Evolutionary conservation across 2,888 invertebrate genomes (phyloP).

Genomic region (Amiota mariae): DNA sequence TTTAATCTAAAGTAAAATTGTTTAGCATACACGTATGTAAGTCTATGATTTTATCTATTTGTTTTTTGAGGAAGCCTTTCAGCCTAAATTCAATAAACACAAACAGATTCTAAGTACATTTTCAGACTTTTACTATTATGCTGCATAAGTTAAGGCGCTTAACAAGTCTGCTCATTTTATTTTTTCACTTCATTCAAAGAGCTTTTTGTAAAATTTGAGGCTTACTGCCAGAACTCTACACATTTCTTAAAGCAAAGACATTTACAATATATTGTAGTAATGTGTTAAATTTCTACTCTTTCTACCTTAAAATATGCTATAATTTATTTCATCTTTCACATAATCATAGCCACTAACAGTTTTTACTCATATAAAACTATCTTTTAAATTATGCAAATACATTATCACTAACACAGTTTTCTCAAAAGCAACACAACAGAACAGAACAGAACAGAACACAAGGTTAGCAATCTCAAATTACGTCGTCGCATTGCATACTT

Average conservation of each 20-base stretch:
- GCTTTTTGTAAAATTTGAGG: neutral
- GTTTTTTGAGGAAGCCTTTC: too few species aligned
- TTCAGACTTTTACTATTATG: slow-evolving; percentile 31
- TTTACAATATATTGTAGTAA: too few species aligned
- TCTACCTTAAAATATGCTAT: slow-evolving; percentile 4
- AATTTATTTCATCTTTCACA: neutral
- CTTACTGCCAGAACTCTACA: too few species aligned
- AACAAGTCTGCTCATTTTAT: slow-evolving; percentile 46
- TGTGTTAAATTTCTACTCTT: too few species aligned
- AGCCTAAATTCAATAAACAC: too few species aligned
- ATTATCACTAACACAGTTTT: neutral
- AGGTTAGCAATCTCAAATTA: neutral
- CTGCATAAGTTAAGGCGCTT: slow-evolving; percentile 57
- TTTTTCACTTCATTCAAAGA: neutral
- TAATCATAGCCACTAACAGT: slow-evolving; percentile 44
- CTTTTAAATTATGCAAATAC: slow-evolving; percentile 59
- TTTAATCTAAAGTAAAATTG: too few species aligned
- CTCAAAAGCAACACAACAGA: slow-evolving; percentile 15
- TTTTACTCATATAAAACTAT: slow-evolving; percentile 42
- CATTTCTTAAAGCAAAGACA: too few species aligned
- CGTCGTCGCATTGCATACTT: neutral
- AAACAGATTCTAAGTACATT: slow-evolving; percentile 7
- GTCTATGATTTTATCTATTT: too few species aligned
- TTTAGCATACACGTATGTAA: too few species aligned
- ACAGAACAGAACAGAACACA: neutral